phyloP scores from a whole-genome alignment of 2,113 vertebrate genomes.

The Tautogolabrus adspersus region DNA sequence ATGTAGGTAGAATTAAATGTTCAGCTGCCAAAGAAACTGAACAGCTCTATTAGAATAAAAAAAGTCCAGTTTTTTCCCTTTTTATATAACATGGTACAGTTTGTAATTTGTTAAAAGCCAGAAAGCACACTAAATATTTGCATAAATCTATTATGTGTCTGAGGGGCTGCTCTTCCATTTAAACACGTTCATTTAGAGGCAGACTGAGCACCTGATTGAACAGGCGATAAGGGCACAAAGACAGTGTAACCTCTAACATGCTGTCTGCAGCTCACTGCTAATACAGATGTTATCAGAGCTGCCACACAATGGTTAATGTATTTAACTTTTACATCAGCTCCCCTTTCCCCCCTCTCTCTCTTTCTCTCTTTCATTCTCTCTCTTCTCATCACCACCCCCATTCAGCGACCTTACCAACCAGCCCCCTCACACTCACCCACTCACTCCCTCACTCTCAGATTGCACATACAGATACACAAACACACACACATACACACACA shows the following conservation, averaged over 20 bases:
- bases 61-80: not conserved
- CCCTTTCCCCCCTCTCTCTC: constrained; percentile 19
- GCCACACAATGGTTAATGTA: constrained; percentile 48
- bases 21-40: not conserved
- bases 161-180: constrained; percentile 25
- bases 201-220: constrained; percentile 37
- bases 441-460: constrained; percentile 70
- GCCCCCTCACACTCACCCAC: constrained; percentile 72
- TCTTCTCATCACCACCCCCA: constrained; percentile 62
- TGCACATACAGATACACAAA: constrained; percentile 66
- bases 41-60: not conserved
- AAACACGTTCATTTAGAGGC: constrained; percentile 49
- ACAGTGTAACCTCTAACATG: constrained; percentile 62
- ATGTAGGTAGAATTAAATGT: too few species aligned
- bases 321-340: constrained; percentile 69
- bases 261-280: constrained; percentile 24
- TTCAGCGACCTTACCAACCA: constrained; percentile 67
- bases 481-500: constrained; percentile 54
- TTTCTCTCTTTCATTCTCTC: constrained; percentile 18
- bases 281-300: constrained; percentile 66
- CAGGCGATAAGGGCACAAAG: constrained; percentile 62
- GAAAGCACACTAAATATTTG: constrained; percentile 20
- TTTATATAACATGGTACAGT: not conserved
- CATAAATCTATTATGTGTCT: constrained; percentile 51
- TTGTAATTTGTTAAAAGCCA: constrained; percentile 27